These are phyloP conservation scores for Sminthurides bifidus DNA, from an alignment of 1,140 invertebrate species.

Conservation along the genomic window DNA sequence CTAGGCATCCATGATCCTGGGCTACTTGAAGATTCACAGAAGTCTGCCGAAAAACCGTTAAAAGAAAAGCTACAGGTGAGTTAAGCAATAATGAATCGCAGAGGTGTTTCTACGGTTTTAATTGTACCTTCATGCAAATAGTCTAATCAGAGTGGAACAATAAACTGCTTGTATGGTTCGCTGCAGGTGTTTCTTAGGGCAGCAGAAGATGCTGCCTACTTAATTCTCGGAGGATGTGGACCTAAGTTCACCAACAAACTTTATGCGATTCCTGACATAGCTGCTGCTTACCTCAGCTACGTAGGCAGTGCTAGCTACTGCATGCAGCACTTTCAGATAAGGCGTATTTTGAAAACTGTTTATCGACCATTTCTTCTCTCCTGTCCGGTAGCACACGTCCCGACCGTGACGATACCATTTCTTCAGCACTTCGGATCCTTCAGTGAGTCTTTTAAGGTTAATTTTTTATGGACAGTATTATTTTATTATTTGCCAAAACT, in stretches of 20 bases:
- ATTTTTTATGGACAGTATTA: background rate
- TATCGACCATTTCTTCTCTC: constrained; percentile 18
- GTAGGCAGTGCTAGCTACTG: constrained; percentile 11
- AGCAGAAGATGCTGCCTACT: constrained; percentile 9
- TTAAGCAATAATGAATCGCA: background rate
- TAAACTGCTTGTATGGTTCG: too few species aligned
- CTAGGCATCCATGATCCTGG: constrained; percentile 11
- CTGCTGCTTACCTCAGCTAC: constrained; percentile 21
- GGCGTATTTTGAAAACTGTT: constrained; percentile 11
- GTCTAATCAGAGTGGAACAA: constrained; percentile 1
- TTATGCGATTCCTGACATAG: constrained; percentile 20
- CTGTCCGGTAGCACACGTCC: constrained; percentile 8
- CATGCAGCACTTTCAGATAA: constrained; percentile 18
- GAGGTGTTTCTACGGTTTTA: background rate
- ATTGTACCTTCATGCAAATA: background rate
- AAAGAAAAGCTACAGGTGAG: constrained; percentile 16
- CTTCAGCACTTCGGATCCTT: constrained; percentile 19
- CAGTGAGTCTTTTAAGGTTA: constrained; percentile 9
- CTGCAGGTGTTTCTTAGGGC: constrained; percentile 10
- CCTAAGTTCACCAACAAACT: constrained; percentile 6
- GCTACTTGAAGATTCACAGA: background rate
- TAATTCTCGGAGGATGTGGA: constrained; percentile 16
- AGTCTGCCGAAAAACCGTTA: background rate
- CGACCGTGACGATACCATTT: constrained; percentile 11
- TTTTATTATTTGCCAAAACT: background rate